Base-by-base conservation (phyloP, 2,113 vertebrate genomes). In the Alaudala cheleensis region DNA sequence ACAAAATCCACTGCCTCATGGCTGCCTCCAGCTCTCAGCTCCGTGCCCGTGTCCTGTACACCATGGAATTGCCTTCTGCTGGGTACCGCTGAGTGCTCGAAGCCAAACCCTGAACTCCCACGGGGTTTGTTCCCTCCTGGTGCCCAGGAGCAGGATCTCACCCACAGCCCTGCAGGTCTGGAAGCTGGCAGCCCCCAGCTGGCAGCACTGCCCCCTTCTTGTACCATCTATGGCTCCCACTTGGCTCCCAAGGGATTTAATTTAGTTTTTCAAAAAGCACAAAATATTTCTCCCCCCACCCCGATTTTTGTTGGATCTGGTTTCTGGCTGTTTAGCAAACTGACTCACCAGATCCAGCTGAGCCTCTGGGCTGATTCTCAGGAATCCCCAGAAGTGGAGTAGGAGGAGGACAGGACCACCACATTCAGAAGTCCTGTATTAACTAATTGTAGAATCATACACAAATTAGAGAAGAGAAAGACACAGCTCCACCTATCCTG, bases 221-320 rank as follows among this genome's bases (percentile, higher is more conserved):
- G 12, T 31, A 21, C 24, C 3, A 3, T 14, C 66, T 54, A 4
- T 29, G 19, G n/a, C 37, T 65, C 34, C 56, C n/a, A 28, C 19
- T 60, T 37, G 9, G 25, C 9, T 34, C 13, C 6, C 28, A 40
- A 13, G 2, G 12, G 22, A 53, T 60, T 62, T 53, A 54, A 67
- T 56, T 60, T 39, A 29, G 3, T 58, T 61, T 6, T 31, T 73
- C 47, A 86, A 61, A 76, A 69, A 28, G 56, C 12, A 57, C 14
- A 86, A 65, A 62, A 26, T 33, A 26, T 3, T 17, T 49, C 37
- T 0, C 0, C 5, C 3, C 6, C 0, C 5, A 2, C 10, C 10
- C n/a, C 1, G 11, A 23, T 58, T 77, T 66, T 42, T 6, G 10
- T 14, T 72, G 10, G 50, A 45, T 65, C 44, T 79, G 4, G 5